Conservation (phyloP, 2,797 vertebrate species). For the Tenualosa ilisha region DNA sequence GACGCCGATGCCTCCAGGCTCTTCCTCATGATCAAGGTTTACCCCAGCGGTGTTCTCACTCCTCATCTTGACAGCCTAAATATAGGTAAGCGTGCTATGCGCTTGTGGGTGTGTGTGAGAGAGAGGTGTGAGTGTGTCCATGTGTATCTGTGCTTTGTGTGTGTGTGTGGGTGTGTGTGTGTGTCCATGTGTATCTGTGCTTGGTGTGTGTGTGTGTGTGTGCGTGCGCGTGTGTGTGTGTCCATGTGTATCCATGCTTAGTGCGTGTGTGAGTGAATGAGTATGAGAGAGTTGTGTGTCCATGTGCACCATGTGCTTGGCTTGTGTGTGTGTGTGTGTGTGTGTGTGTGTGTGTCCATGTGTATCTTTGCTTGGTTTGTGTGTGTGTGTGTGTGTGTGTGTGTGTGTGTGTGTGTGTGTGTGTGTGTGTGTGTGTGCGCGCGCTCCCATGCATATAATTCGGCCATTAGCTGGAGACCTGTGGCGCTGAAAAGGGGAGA, state of each 20-base stretch:
- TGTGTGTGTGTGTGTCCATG: too few species aligned
- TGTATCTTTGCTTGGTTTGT: too few species aligned
- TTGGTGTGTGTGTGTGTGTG: not conserved
- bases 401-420: too few species aligned
- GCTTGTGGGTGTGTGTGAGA: not conserved
- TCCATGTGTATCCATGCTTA: not conserved
- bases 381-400: too few species aligned
- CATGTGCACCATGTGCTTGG: too few species aligned
- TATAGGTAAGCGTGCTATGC: slow-evolving; percentile 73
- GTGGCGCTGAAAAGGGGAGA: not conserved
- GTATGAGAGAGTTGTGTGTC: too few species aligned
- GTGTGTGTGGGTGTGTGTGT: too few species aligned
- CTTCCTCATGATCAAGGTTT: slow-evolving; percentile 94
- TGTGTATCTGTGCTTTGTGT: not conserved
- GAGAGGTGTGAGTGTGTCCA: too few species aligned
- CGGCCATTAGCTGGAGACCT: too few species aligned
- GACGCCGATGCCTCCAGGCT: slow-evolving; percentile 66
- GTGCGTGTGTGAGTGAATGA: not conserved
- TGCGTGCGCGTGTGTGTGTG: not conserved
- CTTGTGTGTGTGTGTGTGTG: too few species aligned
- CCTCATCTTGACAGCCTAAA: slow-evolving; percentile 78
- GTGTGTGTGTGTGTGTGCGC: not conserved
- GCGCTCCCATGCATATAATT: too few species aligned
- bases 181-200: not conserved
- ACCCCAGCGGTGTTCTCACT: slow-evolving; percentile 83